Percentiles rank a stretch among this genome's conserved stretches.
phyloP scores from a whole-genome alignment of 2,797 vertebrate genomes.

The Chloroceryle inda region DNA sequence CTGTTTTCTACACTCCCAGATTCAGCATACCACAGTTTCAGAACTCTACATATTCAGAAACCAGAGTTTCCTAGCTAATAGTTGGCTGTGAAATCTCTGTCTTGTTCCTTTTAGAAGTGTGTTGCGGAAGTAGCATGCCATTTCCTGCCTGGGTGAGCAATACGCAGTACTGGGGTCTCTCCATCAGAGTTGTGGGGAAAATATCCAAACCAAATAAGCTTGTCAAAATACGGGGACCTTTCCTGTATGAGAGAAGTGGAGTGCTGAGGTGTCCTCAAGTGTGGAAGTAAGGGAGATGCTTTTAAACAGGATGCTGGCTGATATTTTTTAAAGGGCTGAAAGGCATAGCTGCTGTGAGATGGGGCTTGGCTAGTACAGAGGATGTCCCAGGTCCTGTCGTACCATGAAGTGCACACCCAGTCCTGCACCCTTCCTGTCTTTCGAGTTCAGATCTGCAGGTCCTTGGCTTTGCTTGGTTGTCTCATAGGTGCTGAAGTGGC shows the following conservation, averaged over 20 bases:
- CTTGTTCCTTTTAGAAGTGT: neutral
- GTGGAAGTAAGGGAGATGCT: neutral
- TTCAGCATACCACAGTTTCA: neutral
- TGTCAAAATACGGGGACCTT: neutral
- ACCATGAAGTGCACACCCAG: neutral
- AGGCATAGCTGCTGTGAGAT: neutral
- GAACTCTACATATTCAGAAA: neutral
- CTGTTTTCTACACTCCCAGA: neutral
- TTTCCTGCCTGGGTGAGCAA: neutral
- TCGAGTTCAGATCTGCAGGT: neutral
- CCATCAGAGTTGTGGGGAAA: neutral
- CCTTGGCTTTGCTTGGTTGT: neutral
- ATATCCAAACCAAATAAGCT: neutral
- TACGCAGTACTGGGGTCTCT: neutral
- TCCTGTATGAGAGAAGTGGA: neutral
- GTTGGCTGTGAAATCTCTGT: neutral
- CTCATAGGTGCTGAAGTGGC: neutral
- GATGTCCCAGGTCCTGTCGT: neutral
- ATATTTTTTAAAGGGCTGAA: neutral
- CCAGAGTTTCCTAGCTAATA: neutral
- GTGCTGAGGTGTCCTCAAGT: neutral
- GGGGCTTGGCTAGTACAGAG: neutral
- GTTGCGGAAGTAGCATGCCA: neutral
- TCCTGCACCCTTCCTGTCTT: neutral
- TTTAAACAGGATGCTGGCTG: neutral